Conservation (phyloP, 2,888 invertebrate genomes). For the Eristalis intricaria region DNA sequence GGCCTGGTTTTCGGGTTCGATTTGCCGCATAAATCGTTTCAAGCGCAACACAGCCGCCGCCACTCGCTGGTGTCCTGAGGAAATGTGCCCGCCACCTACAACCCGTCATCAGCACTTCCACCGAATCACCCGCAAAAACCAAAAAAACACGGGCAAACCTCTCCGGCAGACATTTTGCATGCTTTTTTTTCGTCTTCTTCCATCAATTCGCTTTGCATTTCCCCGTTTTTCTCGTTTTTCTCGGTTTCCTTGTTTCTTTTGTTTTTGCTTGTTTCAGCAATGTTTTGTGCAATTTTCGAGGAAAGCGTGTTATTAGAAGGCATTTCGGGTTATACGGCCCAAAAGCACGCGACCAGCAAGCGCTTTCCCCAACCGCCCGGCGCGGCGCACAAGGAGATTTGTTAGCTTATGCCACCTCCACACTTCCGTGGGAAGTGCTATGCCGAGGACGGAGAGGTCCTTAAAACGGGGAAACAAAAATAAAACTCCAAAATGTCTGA, state of each 20-base stretch:
- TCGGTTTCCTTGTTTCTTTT: background rate
- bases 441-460: background rate
- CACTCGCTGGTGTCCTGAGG: background rate
- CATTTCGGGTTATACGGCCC: constrained; percentile 58
- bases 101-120: constrained; percentile 41
- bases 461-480: constrained; percentile 14
- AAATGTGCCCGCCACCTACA: constrained; percentile 63
- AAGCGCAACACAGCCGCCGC: background rate
- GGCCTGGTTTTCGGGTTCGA: background rate
- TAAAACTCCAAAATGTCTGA: constrained; percentile 14
- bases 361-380: constrained; percentile 47
- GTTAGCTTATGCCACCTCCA: constrained; percentile 60
- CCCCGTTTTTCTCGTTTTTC: background rate
- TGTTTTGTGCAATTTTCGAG: constrained; percentile 67
- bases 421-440: constrained; percentile 67
- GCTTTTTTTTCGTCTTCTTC: background rate
- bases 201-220: constrained; percentile 1
- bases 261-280: constrained; percentile 30
- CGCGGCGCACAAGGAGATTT: constrained; percentile 67
- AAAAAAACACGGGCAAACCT: constrained; percentile 5
- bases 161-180: constrained; percentile 64
- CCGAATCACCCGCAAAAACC: constrained; percentile 5
- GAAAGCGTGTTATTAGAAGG: constrained; percentile 63
- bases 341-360: constrained; percentile 65
- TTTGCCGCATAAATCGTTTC: constrained; percentile 59